A percentile compares a stretch with the other conserved stretches of the same genome.
Evolutionary conservation across 2,797 vertebrate species (phyloP).

Genomic region (Poecile montanus): DNA sequence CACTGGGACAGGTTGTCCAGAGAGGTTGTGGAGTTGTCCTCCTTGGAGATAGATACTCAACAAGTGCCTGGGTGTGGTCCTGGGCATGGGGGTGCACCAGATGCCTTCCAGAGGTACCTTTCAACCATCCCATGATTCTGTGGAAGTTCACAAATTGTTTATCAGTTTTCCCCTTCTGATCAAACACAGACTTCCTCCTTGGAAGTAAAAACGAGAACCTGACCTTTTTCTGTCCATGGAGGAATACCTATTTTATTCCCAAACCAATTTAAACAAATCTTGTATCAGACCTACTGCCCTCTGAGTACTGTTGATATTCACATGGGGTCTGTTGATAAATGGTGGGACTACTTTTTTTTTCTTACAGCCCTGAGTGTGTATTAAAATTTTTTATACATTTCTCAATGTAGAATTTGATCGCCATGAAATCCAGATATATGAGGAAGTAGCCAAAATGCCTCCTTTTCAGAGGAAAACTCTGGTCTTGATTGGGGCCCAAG

Average conservation of each 20-base stretch:
- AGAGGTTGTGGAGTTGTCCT: not conserved
- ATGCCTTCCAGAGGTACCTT: not conserved
- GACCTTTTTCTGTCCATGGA: not conserved
- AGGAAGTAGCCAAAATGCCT: slow-evolving; percentile 97
- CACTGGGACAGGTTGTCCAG: not conserved
- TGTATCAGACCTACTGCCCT: not conserved
- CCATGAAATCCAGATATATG: slow-evolving; percentile 97
- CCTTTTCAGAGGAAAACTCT: slow-evolving; percentile 98
- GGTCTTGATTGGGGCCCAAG: slow-evolving; percentile 96
- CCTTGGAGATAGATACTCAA: not conserved
- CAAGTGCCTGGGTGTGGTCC: not conserved
- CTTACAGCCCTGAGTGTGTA: not conserved
- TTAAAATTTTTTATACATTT: not conserved
- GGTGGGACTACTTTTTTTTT: not conserved
- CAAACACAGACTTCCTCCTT: not conserved
- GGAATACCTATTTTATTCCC: not conserved
- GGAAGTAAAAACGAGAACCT: not conserved
- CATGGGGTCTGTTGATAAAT: not conserved
- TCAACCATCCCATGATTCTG: not conserved
- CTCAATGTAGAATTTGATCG: slow-evolving; percentile 92
- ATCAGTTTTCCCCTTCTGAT: not conserved
- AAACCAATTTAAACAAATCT: not conserved
- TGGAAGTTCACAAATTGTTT: not conserved
- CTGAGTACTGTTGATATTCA: not conserved
- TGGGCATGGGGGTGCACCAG: not conserved